phyloP scores from a whole-genome alignment of 2,113 vertebrate species.

The Triplophysa tibetana region DNA sequence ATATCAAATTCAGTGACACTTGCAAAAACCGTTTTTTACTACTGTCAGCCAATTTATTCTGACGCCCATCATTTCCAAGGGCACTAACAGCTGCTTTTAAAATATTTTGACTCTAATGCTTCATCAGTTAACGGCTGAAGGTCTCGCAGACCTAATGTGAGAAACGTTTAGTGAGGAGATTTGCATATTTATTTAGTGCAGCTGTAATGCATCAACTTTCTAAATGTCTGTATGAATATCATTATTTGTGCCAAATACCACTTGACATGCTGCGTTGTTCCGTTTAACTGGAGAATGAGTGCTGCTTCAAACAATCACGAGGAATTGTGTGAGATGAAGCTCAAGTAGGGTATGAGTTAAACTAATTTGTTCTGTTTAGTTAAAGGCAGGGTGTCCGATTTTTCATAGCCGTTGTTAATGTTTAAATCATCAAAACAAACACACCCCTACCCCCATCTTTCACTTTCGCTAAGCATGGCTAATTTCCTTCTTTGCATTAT shows the following conservation, averaged over 20 bases:
- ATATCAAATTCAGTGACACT: background rate
- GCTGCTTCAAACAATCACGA: background rate
- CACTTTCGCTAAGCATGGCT: no score
- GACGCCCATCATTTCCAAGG: background rate
- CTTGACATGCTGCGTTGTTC: background rate
- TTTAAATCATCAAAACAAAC: no score
- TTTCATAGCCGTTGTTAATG: no score
- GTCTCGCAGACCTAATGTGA: background rate
- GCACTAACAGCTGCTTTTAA: background rate
- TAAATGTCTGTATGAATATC: background rate
- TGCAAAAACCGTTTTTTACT: background rate
- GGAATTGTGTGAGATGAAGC: background rate
- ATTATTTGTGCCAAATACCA: background rate
- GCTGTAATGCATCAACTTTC: slow-evolving; percentile 2
- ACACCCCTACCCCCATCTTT: no score
- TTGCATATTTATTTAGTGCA: slow-evolving; percentile 10
- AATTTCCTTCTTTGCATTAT: no score
- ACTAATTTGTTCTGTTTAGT: background rate
- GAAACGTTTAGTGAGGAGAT: background rate
- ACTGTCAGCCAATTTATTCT: background rate
- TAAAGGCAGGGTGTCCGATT: no score
- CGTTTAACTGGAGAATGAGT: background rate
- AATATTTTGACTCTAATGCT: background rate
- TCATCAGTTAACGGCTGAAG: slow-evolving; percentile 3
- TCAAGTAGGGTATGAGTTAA: background rate